phyloP scores from a whole-genome alignment of 2,113 vertebrate genomes.

The Chunga burmeisteri region DNA sequence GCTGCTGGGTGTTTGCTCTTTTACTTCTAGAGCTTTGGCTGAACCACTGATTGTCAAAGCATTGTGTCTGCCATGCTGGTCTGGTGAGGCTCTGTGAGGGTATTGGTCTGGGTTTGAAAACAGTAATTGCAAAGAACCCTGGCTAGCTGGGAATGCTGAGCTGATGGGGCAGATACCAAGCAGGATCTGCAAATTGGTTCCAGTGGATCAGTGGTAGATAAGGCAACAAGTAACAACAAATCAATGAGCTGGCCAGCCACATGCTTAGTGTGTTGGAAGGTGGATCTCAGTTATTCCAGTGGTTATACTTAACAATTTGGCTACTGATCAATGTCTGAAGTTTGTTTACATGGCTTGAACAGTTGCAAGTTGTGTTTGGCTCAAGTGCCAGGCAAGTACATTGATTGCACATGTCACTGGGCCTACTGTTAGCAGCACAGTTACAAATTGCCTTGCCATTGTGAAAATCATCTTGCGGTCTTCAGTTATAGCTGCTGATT shows the following conservation, averaged over 20 bases:
- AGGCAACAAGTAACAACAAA: background rate
- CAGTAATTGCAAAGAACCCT: background rate
- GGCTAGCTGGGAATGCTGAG: background rate
- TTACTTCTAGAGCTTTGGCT: background rate
- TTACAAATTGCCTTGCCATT: background rate
- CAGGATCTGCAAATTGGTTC: background rate
- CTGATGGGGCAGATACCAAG: background rate
- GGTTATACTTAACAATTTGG: background rate
- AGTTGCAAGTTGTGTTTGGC: background rate
- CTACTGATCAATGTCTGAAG: background rate
- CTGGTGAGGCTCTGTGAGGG: background rate
- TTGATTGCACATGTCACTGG: background rate
- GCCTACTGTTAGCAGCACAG: background rate
- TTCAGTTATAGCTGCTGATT: background rate
- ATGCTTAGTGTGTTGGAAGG: background rate
- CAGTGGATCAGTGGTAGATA: background rate
- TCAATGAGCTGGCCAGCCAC: background rate
- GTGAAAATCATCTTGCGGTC: background rate
- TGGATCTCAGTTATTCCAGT: background rate
- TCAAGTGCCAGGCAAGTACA: background rate
- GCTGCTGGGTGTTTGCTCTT: background rate
- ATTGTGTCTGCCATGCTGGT: too few relatives aligned
- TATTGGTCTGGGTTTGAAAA: background rate
- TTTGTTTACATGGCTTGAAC: background rate
- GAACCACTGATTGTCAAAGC: background rate